Evolutionary conservation across 2,888 invertebrate genomes (phyloP), one percentile per base, ranked within the genome.

Genomic region (Agriopis leucophaearia): DNA sequence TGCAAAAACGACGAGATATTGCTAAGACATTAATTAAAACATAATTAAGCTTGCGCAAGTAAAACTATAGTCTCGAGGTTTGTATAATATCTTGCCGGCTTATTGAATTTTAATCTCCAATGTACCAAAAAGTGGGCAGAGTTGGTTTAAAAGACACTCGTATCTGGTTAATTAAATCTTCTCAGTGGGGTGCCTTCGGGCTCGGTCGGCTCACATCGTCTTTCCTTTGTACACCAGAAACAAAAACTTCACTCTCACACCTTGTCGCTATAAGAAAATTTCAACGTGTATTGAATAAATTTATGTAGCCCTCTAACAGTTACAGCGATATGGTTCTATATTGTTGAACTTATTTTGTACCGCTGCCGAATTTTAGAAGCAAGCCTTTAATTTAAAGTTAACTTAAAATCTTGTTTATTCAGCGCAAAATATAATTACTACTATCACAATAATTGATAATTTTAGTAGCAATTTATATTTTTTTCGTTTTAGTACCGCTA

Each of bases 141-240:
- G 88, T 87, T 87, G 88, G 88, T 91, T 89, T 91, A 87, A 91
- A 92, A 91, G 90, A 90, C 89, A 87, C 87, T 86, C 91, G 90
- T 94, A 93, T 94, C 93, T 92, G 88, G 91, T 93, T 94, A 94
- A 94, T 94, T 93, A 94, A 94, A 94, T 94, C 93, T 89, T 80
- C 88, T 84, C 92, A 84, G 91, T 86, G 80, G 92, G 92, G 89
- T 80, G 90, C 88, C 88, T 87, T 81, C 78, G 81, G 86, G 87
- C 85, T 87, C 81, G 83, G 79, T 63, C 69, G 84, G 83, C 81
- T 82, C 75, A 82, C 81, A 79, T 86, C 88, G 86, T 76, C 81
- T 83, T 81, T 86, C 83, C 66, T 66, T 69, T 64, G 64, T 69
- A 47, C 35, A 18, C 54, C 27, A 36, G 40, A 51, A 18, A 18